These are phyloP conservation scores for Drosophila antonietae DNA, from an alignment of 2,888 invertebrate species.

Conservation along the genomic window DNA sequence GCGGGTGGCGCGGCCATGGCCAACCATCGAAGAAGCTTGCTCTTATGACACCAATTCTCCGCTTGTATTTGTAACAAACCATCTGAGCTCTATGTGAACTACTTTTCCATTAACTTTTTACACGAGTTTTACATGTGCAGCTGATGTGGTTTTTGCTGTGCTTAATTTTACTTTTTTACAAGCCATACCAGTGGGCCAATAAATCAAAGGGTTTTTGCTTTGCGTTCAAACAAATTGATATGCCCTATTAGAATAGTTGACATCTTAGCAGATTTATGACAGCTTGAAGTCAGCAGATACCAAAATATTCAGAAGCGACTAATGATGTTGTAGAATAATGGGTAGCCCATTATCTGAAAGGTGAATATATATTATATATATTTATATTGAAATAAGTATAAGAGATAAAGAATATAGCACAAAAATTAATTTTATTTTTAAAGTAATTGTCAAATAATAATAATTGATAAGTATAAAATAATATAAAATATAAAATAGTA, in stretches of 20 bases:
- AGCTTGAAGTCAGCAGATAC: neutral
- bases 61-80: neutral
- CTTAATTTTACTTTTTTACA: neutral
- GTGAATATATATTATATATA: neutral
- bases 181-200: neutral
- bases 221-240: neutral
- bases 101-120: slow-evolving; percentile 25
- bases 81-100: slow-evolving; percentile 15
- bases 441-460: no score
- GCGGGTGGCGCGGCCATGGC: slow-evolving; percentile 45
- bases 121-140: slow-evolving; percentile 13
- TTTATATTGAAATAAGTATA: neutral
- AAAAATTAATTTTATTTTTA: no score
- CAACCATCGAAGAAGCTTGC: slow-evolving; percentile 7
- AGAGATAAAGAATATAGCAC: no score
- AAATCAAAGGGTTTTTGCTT: neutral
- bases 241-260: neutral
- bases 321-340: neutral
- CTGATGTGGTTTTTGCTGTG: neutral
- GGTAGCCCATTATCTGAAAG: no score
- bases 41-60: slow-evolving; percentile 38
- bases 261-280: neutral
- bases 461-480: no score
- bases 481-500: no score
- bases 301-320: neutral